Evolutionary conservation across 2,113 vertebrate genomes (phyloP).

Genomic region (Alces alces): DNA sequence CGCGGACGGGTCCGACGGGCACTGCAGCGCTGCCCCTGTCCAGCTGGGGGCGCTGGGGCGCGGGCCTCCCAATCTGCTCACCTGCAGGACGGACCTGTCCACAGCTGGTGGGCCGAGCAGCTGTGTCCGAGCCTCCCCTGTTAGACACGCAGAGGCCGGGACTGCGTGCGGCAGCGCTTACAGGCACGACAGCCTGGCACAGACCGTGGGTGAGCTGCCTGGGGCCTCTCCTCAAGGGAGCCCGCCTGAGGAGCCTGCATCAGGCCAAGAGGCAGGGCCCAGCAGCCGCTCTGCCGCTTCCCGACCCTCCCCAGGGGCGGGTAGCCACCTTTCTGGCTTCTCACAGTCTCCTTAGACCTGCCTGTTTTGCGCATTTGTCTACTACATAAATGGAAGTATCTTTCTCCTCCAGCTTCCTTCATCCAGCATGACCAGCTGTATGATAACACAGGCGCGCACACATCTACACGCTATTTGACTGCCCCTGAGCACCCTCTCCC

Average conservation of each 20-base stretch:
- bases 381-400: background rate
- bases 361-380: background rate
- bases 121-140: rapidly evolving
- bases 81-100: background rate
- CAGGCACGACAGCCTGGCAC: background rate
- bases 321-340: background rate
- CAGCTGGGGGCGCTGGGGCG: background rate
- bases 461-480: slow-evolving; percentile 41
- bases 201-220: rapidly evolving
- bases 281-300: background rate
- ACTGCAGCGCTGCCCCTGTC: too few species aligned
- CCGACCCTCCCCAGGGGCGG: background rate
- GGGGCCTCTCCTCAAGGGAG: background rate
- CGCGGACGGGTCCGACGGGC: background rate
- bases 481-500: slow-evolving; percentile 45
- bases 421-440: background rate
- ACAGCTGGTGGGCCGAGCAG: background rate
- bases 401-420: background rate
- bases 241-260: background rate
- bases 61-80: background rate
- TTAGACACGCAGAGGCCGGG: background rate
- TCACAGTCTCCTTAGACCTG: background rate
- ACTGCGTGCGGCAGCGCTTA: background rate
- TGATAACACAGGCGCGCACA: background rate
- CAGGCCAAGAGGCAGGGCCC: background rate